Evolutionary conservation across 1,140 invertebrate genomes (phyloP).

Genomic region (Leptestheria dahalacensis): DNA sequence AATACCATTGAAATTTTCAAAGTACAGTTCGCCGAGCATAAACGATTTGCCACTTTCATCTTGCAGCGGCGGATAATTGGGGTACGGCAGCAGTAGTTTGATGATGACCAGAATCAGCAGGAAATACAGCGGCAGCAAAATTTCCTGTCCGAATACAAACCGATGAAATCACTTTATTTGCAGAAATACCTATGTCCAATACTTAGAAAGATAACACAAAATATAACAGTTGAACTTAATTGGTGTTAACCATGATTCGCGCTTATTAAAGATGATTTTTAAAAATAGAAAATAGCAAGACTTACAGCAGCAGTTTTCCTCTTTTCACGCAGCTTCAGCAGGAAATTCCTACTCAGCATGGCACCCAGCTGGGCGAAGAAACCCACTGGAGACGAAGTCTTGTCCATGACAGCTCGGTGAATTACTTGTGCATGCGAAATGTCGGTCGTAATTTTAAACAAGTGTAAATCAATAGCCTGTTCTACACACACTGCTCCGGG

Average conservation of each 20-base stretch:
- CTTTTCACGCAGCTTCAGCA: constrained; percentile 52
- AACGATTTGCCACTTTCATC: constrained; percentile 27
- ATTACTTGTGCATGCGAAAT: too few species aligned
- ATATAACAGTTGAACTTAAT: background rate
- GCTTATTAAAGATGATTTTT: too few species aligned
- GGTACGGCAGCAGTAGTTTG: constrained; percentile 52
- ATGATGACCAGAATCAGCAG: constrained; percentile 51
- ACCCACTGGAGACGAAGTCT: background rate
- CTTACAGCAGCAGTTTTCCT: constrained; percentile 51
- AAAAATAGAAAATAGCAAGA: constrained; percentile 18
- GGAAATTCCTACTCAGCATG: constrained; percentile 48
- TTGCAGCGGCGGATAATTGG: constrained; percentile 49
- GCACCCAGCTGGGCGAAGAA: constrained; percentile 47
- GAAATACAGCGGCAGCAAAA: constrained; percentile 53
- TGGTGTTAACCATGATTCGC: too few species aligned
- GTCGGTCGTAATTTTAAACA: too few species aligned
- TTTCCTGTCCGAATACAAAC: constrained; percentile 42
- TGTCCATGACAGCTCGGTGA: too few species aligned
- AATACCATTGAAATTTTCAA: constrained; percentile 35
- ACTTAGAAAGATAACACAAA: too few species aligned
- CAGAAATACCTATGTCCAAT: background rate
- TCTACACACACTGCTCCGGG: too few species aligned
- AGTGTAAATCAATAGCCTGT: too few species aligned
- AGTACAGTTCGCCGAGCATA: constrained; percentile 40
- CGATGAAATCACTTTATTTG: background rate